Evolutionary conservation across 2,888 invertebrate species (phyloP).

Genomic region (Pinctada fucata): DNA sequence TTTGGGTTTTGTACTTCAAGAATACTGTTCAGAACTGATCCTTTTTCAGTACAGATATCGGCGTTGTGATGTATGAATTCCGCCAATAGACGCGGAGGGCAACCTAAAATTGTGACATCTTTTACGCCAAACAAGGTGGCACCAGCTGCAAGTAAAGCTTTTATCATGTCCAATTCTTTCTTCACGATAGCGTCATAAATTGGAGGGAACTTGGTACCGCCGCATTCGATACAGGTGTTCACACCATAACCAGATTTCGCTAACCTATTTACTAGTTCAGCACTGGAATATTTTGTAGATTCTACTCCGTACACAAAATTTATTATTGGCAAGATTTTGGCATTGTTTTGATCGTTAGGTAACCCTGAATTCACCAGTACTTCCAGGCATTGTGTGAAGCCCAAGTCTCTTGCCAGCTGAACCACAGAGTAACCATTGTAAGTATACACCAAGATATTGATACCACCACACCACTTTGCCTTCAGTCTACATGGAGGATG

Average conservation of each 20-base stretch:
- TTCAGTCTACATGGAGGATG: not conserved
- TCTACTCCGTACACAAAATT: not conserved
- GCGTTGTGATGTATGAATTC: not conserved
- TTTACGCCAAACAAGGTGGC: not conserved
- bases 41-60: constrained; percentile 1
- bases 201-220: not conserved
- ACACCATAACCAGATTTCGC: not conserved
- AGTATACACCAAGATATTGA: not conserved
- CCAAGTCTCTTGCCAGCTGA: not conserved
- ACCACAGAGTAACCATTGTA: not conserved
- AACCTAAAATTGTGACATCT: not conserved
- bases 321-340: not conserved
- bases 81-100: not conserved
- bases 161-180: not conserved
- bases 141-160: not conserved
- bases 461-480: not conserved
- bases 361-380: not conserved
- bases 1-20: not conserved
- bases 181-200: not conserved
- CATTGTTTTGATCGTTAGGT: not conserved
- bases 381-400: not conserved
- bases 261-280: not conserved
- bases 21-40: not conserved
- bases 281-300: not conserved
- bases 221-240: not conserved